These are phyloP conservation scores for Falcaria lacertinaria DNA, from an alignment of 2,888 invertebrate species.

Conservation along the genomic window DNA sequence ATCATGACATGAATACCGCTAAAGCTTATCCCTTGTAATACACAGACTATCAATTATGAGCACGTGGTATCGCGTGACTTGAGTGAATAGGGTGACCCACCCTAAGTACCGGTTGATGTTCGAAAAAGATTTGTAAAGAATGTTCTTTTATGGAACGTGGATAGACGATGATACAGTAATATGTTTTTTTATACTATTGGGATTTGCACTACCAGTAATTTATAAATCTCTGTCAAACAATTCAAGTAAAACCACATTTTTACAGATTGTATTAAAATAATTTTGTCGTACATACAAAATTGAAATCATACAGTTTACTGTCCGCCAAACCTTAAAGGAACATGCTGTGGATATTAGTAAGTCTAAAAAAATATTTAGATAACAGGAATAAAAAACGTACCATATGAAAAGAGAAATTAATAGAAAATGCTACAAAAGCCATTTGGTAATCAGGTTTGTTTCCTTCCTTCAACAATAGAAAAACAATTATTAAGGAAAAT, in stretches of 20 bases:
- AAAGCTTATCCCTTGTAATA: not conserved
- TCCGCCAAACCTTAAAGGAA: too few relatives aligned
- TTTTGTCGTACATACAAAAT: too few relatives aligned
- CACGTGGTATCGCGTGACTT: not conserved
- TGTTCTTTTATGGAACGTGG: slow-evolving; percentile 1
- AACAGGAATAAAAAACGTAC: not conserved
- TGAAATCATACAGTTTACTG: too few relatives aligned
- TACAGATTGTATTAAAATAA: too few relatives aligned
- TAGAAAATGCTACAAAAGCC: not conserved
- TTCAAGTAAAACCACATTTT: too few relatives aligned
- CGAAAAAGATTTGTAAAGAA: not conserved
- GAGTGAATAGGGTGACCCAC: not conserved
- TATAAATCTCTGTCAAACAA: too few relatives aligned
- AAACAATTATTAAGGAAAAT: slow-evolving; percentile 33
- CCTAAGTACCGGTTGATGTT: not conserved
- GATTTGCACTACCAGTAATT: too few relatives aligned
- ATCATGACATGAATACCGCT: not conserved
- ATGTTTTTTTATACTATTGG: too few relatives aligned
- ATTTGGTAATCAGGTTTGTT: slow-evolving; percentile 5
- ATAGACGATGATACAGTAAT: too few relatives aligned
- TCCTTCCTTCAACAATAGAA: slow-evolving; percentile 24
- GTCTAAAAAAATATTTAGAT: too few relatives aligned
- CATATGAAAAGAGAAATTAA: too few relatives aligned
- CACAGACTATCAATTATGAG: not conserved
- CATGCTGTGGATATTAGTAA: too few relatives aligned